A percentile compares a stretch with the other conserved stretches of the same genome.
phyloP scores from a whole-genome alignment of 1,140 invertebrate genomes.

The Cotesia vestalis region DNA sequence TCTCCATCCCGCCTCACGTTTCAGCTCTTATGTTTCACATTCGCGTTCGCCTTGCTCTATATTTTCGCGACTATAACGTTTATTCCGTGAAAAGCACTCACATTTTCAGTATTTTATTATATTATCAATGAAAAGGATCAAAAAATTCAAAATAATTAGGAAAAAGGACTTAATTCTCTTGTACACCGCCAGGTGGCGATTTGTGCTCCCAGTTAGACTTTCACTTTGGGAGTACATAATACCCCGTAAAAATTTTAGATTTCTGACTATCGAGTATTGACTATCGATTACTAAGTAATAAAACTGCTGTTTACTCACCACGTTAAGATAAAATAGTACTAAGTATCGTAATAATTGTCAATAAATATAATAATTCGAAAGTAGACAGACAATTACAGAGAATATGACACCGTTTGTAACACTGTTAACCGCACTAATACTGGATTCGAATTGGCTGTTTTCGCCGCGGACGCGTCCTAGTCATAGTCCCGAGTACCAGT shows the following conservation, averaged over 20 bases:
- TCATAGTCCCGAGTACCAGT: constrained; percentile 56
- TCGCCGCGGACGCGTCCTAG: constrained; percentile 61
- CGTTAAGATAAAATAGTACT: constrained; percentile 11
- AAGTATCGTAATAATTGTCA: neutral
- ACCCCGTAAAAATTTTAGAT: too few relatives aligned
- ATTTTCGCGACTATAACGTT: too few relatives aligned
- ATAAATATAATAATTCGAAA: neutral
- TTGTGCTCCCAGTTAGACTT: too few relatives aligned
- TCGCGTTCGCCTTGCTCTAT: too few relatives aligned
- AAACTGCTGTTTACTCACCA: constrained; percentile 31
- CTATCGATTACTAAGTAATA: neutral
- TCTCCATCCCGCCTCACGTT: neutral
- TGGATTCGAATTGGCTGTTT: constrained; percentile 65
- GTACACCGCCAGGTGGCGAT: too few relatives aligned
- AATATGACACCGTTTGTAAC: constrained; percentile 31
- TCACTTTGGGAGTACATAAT: too few relatives aligned
- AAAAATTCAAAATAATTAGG: too few relatives aligned
- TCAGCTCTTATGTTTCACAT: too few relatives aligned
- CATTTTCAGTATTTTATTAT: too few relatives aligned
- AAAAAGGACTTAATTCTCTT: too few relatives aligned
- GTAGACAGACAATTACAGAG: constrained; percentile 10
- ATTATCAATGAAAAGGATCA: too few relatives aligned
- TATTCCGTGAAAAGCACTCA: too few relatives aligned
- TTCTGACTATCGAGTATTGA: neutral
- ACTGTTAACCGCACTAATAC: constrained; percentile 64